Base-by-base conservation (phyloP, 2,888 invertebrate species). In the Arenicola marina region DNA sequence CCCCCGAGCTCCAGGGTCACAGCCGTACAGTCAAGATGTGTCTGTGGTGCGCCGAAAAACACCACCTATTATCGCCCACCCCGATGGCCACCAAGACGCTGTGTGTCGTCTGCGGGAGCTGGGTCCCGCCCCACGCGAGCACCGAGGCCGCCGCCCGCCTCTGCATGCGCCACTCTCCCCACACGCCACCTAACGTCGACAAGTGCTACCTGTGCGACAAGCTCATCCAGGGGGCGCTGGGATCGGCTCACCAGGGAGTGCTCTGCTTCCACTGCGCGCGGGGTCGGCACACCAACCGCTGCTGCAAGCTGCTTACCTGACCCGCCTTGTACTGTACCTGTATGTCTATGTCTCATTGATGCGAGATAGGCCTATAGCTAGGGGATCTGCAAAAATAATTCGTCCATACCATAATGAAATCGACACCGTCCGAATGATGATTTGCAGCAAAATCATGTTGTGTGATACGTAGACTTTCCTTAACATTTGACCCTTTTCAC, bases 31-130 rank as follows among this genome's bases (percentile, higher is more conserved):
- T 32, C 53, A 53, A 24, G 15, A 7, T 53, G 31, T 53, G 53
- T 53, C 29, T 15, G 53, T 18, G 28, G 29, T 53, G 53, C 32
- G 53, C 53, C 31, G 11, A 15, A 11, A 53, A 53, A 24, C 15
- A 29, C 4, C 15, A 24, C 32, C 31, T 53, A 11, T 29, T 32
- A 11, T 53, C 53, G 7, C 53, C 53, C 31, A 7, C 24, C 15
- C 15, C 29, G 31, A 11, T 7, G 31, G 7, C 33, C 31, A 53
- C 31, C 31, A 28, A 31, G 53, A 32, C 53, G 31, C 7, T 24
- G 31, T 53, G 53, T 32, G 15, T 53, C 15, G 32, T 53, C 29
- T 53, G 53, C 53, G 53, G 53, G 4, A 31, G 7, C 31, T 53
- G 53, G 53, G 32, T 31, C 53, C 31, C 24, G 15, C 24, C 48